phyloP scores from a whole-genome alignment of 2,797 vertebrate genomes.

The Pipistrellus nathusii region DNA sequence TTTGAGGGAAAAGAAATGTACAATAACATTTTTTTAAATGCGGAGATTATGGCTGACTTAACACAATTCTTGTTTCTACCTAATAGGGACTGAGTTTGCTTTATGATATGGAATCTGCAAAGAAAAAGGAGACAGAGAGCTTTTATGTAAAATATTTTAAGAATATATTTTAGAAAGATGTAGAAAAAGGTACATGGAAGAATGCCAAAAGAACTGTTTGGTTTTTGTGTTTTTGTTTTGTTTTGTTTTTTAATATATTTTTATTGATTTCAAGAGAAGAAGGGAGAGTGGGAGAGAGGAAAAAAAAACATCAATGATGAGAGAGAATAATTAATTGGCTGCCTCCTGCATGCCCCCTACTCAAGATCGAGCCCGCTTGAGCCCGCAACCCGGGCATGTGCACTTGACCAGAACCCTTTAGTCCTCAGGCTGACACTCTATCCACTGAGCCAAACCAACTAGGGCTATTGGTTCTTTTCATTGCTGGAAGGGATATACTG shows the following conservation, averaged over 20 bases:
- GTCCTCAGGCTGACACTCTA: too few species aligned
- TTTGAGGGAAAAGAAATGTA: conserved; percentile 14
- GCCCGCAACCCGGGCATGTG: too few species aligned
- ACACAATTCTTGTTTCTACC: neutral
- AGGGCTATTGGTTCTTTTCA: neutral
- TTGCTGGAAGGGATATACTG: neutral
- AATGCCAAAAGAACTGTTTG: neutral
- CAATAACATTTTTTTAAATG: neutral
- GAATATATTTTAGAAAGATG: conserved; percentile 47
- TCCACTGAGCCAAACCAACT: too few species aligned
- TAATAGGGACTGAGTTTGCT: conserved; percentile 3
- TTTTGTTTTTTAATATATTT: too few species aligned
- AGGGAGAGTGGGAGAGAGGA: too few species aligned
- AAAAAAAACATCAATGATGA: too few species aligned
- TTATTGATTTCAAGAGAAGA: too few species aligned
- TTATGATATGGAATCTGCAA: conserved; percentile 6
- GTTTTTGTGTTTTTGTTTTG: too few species aligned
- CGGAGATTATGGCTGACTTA: neutral
- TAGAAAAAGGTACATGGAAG: neutral
- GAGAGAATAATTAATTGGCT: too few species aligned
- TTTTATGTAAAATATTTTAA: conserved; percentile 10
- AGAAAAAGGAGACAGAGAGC: conserved; percentile 23
- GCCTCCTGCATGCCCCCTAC: too few species aligned
- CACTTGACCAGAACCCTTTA: too few species aligned
- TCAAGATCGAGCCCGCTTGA: too few species aligned